Conservation (phyloP, 1,140 invertebrate genomes). For the Ips nitidus region DNA sequence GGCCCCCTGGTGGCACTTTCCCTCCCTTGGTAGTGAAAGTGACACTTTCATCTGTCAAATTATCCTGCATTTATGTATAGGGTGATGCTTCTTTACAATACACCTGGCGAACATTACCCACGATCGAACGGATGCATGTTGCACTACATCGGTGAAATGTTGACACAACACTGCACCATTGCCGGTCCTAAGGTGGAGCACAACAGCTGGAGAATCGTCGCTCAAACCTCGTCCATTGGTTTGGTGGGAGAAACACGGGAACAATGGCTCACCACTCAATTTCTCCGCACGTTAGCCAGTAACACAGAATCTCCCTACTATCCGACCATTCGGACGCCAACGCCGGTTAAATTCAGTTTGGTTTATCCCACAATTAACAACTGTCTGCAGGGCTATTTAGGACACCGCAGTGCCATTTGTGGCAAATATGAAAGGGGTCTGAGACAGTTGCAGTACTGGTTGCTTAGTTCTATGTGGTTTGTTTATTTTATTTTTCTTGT, state of each 20-base stretch:
- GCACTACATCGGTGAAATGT: not conserved
- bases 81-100: not conserved
- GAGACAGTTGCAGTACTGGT: not conserved
- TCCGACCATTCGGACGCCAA: not conserved
- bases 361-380: not conserved
- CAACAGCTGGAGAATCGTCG: not conserved
- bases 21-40: too few species aligned
- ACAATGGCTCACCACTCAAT: not conserved
- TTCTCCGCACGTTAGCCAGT: not conserved
- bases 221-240: not conserved
- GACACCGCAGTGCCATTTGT: not conserved
- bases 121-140: not conserved
- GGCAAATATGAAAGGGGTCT: not conserved
- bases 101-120: not conserved
- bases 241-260: not conserved
- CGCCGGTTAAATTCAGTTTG: conserved; percentile 1
- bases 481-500: too few species aligned
- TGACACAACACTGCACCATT: not conserved
- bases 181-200: not conserved
- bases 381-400: conserved; percentile 3
- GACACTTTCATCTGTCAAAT: too few species aligned
- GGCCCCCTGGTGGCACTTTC: too few species aligned
- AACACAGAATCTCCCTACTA: not conserved
- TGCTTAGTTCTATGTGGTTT: not conserved
- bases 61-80: not conserved